These are phyloP conservation scores for Creontiades dilutus DNA, from an alignment of 2,888 invertebrate genomes.

Conservation along the genomic window DNA sequence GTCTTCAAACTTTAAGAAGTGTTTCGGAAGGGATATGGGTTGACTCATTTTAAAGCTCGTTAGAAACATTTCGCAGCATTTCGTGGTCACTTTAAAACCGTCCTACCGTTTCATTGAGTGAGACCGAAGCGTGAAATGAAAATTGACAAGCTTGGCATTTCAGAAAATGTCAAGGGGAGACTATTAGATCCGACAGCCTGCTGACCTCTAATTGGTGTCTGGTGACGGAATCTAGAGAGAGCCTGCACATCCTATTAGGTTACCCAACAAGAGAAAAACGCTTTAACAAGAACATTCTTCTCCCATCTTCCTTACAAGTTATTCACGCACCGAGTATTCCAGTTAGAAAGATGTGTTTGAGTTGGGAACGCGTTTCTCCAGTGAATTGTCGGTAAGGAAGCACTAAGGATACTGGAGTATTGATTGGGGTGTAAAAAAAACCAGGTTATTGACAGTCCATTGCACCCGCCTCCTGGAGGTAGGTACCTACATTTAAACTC, in stretches of 20 bases:
- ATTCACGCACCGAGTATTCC: neutral
- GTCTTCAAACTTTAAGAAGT: no score
- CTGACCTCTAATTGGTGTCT: conserved; percentile 34
- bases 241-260: conserved; percentile 8
- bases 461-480: no score
- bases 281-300: neutral
- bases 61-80: neutral
- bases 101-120: neutral
- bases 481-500: no score
- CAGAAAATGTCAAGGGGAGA: conserved; percentile 37
- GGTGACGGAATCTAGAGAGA: neutral
- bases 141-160: conserved; percentile 46
- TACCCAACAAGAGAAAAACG: neutral
- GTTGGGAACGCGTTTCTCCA: no score
- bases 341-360: no score
- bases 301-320: neutral
- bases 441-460: no score
- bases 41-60: no score
- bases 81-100: neutral
- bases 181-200: conserved; percentile 29
- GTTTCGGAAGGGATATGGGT: no score
- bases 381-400: no score
- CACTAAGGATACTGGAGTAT: no score
- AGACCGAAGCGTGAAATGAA: conserved; percentile 39
- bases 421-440: no score